Base-by-base conservation (phyloP, 2,888 invertebrate species). In the Thalpophila matura region DNA sequence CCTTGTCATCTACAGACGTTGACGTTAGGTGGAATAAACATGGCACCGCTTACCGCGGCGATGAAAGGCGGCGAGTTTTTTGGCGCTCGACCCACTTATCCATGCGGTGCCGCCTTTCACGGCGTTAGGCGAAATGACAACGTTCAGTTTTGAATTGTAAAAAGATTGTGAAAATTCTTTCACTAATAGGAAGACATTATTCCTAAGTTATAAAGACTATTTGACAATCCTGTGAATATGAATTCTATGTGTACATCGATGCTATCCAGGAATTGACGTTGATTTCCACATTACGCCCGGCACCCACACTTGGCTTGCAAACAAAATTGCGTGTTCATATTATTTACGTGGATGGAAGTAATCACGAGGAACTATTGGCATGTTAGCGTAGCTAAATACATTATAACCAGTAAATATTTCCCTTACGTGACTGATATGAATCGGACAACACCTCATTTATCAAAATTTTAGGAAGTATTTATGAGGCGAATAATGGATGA, bases 341-440 rank as follows among this genome's bases (percentile, higher is more conserved):
- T n/a, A 20, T 37, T 35, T 43, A 49, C 49, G 3, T 33, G 33
- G 47, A 49, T 33, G 33, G 47, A 49, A 53, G 27, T 49, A 31
- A 73, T 67, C 49, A 67, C 18, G n/a, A 45, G 14, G 18, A 55
- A 24, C 29, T 35, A 55, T 56, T 20, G 37, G 57, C 35, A 56
- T 66, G 74, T 73, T 27, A 4, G 24, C 40, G 16, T 29, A 42
- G 47, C 43, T 73, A 67, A 63, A 24, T 31, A 66, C 26, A 40
- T 16, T 31, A 16, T 22, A 14, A 40, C 29, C 20, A 12, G 43
- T 73, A 66, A 68, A 49, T 27, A 40, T 46, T 40, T 29, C 20
- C 58, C 20, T 58, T 63, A 65, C 73, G 77, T 77, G 77, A 63
- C 73, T 20, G 77, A 79, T 77, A 59, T 9, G 2, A 29, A 79